Conservation (phyloP, 2,888 invertebrate species). For the Byasa hedistus region DNA sequence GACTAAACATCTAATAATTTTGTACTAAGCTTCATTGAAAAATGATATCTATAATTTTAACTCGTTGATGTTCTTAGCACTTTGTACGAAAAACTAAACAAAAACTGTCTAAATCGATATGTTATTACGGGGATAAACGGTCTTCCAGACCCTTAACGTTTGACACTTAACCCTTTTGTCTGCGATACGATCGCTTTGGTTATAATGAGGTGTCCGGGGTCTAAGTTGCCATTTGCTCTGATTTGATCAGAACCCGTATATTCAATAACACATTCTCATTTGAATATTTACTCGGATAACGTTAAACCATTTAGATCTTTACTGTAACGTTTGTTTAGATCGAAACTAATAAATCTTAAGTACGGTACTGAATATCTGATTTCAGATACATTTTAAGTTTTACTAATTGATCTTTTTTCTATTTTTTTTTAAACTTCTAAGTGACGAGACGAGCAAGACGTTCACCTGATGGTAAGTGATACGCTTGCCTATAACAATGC, state of each 20-base stretch:
- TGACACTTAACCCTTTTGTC: conserved; percentile 33
- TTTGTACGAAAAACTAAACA: neutral
- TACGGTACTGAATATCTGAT: too few relatives aligned
- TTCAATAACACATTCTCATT: conserved; percentile 21
- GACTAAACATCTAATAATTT: too few relatives aligned
- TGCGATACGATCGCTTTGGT: conserved; percentile 32
- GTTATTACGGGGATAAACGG: conserved; percentile 39
- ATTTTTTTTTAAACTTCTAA: too few relatives aligned
- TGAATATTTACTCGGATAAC: conserved; percentile 1
- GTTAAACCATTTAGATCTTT: neutral
- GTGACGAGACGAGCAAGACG: too few relatives aligned
- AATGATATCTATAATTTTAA: neutral
- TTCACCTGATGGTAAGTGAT: too few relatives aligned
- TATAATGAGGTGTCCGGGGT: conserved; percentile 30
- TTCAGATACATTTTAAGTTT: too few relatives aligned
- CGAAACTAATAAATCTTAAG: neutral
- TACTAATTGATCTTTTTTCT: too few relatives aligned
- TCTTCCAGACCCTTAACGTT: conserved; percentile 31
- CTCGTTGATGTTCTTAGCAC: neutral
- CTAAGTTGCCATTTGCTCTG: conserved; percentile 10
- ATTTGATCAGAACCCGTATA: conserved; percentile 19
- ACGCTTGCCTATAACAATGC: too few relatives aligned
- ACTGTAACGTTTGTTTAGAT: neutral
- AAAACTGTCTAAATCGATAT: conserved; percentile 17
- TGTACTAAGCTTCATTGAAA: neutral